Percentiles rank a stretch among this genome's conserved stretches.
phyloP scores from a whole-genome alignment of 2,113 vertebrate species.

The Strix uralensis region DNA sequence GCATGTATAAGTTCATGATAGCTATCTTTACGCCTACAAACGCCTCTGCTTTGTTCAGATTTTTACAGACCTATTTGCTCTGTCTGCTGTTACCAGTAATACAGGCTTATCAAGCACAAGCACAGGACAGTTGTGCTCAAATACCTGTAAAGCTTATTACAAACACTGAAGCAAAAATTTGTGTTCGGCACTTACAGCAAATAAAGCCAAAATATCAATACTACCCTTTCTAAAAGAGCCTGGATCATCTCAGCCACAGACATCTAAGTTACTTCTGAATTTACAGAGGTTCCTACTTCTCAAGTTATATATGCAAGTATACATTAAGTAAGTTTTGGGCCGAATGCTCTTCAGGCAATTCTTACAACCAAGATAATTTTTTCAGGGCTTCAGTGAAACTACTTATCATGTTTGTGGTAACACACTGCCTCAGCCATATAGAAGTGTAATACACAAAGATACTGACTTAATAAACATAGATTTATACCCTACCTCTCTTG shows the following conservation, averaged over 20 bases:
- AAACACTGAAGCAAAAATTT: neutral
- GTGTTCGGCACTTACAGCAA: neutral
- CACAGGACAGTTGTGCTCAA: neutral
- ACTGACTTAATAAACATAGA: neutral
- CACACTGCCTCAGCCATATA: neutral
- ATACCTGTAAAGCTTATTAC: neutral
- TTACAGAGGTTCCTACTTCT: neutral
- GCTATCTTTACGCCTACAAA: neutral
- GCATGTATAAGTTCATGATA: neutral
- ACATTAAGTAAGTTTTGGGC: neutral
- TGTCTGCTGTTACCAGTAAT: neutral
- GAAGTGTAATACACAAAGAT: neutral
- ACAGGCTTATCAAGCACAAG: neutral
- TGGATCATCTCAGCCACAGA: neutral
- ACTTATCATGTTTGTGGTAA: neutral
- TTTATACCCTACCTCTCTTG: neutral
- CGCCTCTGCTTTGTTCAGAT: neutral
- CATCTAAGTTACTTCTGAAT: neutral
- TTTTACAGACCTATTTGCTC: neutral
- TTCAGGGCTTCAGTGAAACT: neutral
- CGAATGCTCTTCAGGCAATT: neutral
- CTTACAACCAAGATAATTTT: neutral
- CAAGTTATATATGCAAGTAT: neutral
- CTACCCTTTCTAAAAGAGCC: neutral
- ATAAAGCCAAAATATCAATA: neutral